These are phyloP conservation scores for Seriola quinqueradiata DNA, from an alignment of 2,113 vertebrate genomes.

Conservation along the genomic window DNA sequence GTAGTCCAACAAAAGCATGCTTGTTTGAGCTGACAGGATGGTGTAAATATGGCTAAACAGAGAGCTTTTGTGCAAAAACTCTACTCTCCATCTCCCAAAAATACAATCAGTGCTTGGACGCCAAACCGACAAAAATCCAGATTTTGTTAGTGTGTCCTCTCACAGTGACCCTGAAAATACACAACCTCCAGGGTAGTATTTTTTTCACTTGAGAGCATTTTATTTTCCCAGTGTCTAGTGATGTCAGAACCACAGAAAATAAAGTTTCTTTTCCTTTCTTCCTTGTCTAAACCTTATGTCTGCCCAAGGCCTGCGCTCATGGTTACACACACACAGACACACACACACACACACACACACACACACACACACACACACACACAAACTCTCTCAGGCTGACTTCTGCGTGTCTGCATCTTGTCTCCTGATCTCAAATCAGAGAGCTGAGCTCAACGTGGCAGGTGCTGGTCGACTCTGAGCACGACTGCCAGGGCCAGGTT, in stretches of 20 bases:
- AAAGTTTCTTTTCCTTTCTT: constrained; percentile 17
- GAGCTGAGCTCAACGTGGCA: constrained; percentile 52
- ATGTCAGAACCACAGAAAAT: constrained; percentile 45
- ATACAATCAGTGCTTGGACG: constrained; percentile 38
- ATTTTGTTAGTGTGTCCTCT: constrained; percentile 41
- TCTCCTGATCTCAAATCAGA: constrained; percentile 56
- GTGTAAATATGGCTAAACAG: constrained; percentile 59
- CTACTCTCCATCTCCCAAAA: constrained; percentile 19
- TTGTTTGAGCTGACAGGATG: constrained; percentile 64
- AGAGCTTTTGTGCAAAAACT: constrained; percentile 44
- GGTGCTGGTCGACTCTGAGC: constrained; percentile 57
- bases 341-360: constrained; percentile 8
- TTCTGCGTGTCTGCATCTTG: constrained; percentile 59
- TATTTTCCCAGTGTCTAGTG: constrained; percentile 25
- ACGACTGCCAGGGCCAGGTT: constrained; percentile 30
- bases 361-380: neutral
- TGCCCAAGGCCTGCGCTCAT: constrained; percentile 40
- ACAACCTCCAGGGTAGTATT: constrained; percentile 25
- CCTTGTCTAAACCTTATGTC: constrained; percentile 36
- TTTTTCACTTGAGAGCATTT: constrained; percentile 17
- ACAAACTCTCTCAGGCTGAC: constrained; percentile 8
- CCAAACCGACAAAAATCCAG: constrained; percentile 26
- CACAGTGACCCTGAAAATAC: constrained; percentile 40
- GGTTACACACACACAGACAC: constrained; percentile 21
- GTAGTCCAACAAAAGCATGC: constrained; percentile 65